Evolutionary conservation across 1,140 invertebrate genomes (phyloP), one percentile per base, ranked within the genome.

Genomic region (Eufriesea mexicana): DNA sequence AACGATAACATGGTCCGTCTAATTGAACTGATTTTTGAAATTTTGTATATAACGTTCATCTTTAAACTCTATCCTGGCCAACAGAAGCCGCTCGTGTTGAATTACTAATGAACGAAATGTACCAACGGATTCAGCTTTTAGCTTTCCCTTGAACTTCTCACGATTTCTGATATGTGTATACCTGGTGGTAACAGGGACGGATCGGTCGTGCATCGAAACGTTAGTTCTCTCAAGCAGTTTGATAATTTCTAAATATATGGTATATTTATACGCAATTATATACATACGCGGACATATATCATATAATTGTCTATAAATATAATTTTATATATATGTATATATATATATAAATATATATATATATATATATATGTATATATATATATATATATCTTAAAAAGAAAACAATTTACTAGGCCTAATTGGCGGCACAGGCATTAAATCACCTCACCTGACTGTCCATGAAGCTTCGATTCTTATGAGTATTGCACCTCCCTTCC

Each of bases 401-500:
- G 85, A 92, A 94, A 93, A 93, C 90, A 91, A 89, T 91, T 93
- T 83, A 93, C 93, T 94, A 94, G 93, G 93, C 94, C 93, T 94
- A 94, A 93, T 84, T 91, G 92, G 92, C 91, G 92, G 92, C 90
- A 89, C 93, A 91, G 91, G 75, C 25, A 4, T 35, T 35, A 57
- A 80, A 74, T 62, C 0, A 51, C 28, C 78, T 66, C 51, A 8
- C 51, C 61, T n/a, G n/a, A 77, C 6, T 45, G 49, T 77, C 70
- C 54, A 47, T 14, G 45, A 72, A 87, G 79, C 86, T 83, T 49
- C 86, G 75, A 83, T 42, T 66, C 23, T 18, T 71, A 57, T n/a
- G 7, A 45, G 25, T 62, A 70, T 62, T 28, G 16, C 70, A n/a
- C 28, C 57, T 51, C 35, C 51, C 18, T 55, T 79, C 45, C 61